Evolutionary conservation across 2,797 vertebrate species (phyloP).

Genomic region (Gymnodraco acuticeps): DNA sequence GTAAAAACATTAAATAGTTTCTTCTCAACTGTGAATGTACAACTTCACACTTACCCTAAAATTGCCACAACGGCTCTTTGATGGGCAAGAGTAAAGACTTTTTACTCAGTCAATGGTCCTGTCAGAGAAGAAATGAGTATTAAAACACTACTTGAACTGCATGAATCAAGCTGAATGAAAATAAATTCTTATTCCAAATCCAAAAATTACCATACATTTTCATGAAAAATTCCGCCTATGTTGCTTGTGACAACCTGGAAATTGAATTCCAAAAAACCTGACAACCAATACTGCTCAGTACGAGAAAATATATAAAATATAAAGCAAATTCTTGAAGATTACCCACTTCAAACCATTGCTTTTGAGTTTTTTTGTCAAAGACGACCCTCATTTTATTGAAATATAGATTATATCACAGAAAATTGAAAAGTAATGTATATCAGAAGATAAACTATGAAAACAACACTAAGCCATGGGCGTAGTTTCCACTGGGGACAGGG

Average conservation of each 20-base stretch:
- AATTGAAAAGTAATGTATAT: neutral
- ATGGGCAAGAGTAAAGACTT: neutral
- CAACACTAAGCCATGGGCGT: neutral
- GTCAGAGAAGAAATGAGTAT: neutral
- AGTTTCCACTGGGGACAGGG: too few relatives aligned
- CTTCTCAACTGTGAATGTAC: neutral
- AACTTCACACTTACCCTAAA: constrained; percentile 19
- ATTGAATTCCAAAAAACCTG: neutral
- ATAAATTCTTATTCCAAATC: too few relatives aligned
- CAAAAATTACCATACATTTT: too few relatives aligned
- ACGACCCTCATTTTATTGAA: too few relatives aligned
- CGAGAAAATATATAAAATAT: neutral
- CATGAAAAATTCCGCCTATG: too few relatives aligned
- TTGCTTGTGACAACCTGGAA: neutral
- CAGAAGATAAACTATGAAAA: neutral
- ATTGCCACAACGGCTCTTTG: neutral
- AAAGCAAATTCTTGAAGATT: too few relatives aligned
- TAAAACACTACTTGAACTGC: neutral
- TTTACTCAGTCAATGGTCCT: neutral
- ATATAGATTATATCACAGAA: neutral
- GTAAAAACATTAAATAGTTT: neutral
- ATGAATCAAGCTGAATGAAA: neutral
- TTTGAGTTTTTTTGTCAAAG: neutral
- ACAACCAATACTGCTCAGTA: neutral
- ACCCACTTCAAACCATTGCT: neutral